Percentiles rank a stretch among this genome's conserved stretches.
These are phyloP conservation scores for Neomorphus geoffroyi DNA, from an alignment of 2,797 vertebrate genomes.

Conservation along the genomic window DNA sequence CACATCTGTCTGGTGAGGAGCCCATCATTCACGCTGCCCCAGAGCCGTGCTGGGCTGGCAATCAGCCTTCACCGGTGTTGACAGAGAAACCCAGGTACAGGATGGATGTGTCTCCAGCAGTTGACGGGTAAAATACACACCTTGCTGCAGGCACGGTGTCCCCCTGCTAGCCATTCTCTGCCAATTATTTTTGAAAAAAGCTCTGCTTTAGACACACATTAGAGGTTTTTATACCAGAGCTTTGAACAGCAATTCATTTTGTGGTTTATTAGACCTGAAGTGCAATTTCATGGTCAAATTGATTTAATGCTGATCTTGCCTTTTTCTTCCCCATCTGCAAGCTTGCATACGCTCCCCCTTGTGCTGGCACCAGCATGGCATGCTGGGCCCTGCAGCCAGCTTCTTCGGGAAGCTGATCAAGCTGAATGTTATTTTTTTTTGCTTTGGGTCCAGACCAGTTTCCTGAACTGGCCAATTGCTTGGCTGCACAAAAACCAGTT, in stretches of 20 bases:
- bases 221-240: neutral
- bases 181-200: neutral
- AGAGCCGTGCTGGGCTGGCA: neutral
- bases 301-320: neutral
- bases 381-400: neutral
- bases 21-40: neutral
- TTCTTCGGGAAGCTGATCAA: neutral
- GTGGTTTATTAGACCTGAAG: neutral
- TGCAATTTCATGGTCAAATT: neutral
- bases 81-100: neutral
- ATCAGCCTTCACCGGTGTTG: neutral
- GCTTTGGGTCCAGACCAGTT: neutral
- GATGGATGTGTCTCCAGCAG: neutral
- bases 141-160: fast-evolving
- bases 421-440: neutral
- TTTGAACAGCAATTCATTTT: neutral
- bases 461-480: neutral
- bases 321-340: neutral
- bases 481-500: neutral
- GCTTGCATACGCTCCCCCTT: neutral
- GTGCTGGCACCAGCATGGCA: neutral
- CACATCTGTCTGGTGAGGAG: fast-evolving
- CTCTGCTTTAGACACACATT: neutral
- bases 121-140: neutral
- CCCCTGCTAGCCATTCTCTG: neutral